phyloP scores from a whole-genome alignment of 1,140 invertebrate genomes.

The Orchestia grillus region DNA sequence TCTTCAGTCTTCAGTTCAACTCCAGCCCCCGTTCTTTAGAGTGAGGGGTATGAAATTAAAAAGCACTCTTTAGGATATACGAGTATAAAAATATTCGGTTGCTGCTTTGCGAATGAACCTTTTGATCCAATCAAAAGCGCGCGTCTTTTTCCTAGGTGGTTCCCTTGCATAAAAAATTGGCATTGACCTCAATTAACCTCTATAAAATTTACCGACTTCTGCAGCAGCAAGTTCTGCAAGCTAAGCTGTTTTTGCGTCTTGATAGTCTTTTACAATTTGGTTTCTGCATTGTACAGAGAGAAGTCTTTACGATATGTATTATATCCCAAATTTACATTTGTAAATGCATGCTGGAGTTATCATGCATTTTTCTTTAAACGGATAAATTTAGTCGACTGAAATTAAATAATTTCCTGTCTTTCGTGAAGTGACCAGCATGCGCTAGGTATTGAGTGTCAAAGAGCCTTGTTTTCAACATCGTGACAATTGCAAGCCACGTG shows the following conservation, averaged over 20 bases:
- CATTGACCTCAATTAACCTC: neutral
- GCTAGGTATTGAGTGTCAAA: neutral
- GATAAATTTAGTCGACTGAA: neutral
- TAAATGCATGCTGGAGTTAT: neutral
- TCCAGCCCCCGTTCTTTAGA: neutral
- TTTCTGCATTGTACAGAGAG: neutral
- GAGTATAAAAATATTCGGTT: neutral
- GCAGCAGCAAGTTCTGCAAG: neutral
- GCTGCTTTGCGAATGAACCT: neutral
- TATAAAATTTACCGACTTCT: neutral
- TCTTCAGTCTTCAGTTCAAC: neutral
- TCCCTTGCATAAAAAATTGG: neutral
- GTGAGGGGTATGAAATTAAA: neutral
- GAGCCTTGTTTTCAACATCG: too few species aligned
- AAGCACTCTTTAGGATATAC: neutral
- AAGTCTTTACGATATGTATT: neutral
- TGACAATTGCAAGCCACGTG: neutral
- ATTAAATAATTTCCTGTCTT: neutral
- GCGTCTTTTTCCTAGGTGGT: neutral
- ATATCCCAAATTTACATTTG: neutral
- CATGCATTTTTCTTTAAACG: neutral
- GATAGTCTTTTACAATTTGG: neutral
- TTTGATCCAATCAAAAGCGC: neutral
- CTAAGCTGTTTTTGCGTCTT: neutral
- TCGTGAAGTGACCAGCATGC: neutral